A percentile compares a stretch with the other conserved stretches of the same genome.
Evolutionary conservation across 2,113 vertebrate genomes (phyloP).

Genomic region (Odobenus rosmarus): DNA sequence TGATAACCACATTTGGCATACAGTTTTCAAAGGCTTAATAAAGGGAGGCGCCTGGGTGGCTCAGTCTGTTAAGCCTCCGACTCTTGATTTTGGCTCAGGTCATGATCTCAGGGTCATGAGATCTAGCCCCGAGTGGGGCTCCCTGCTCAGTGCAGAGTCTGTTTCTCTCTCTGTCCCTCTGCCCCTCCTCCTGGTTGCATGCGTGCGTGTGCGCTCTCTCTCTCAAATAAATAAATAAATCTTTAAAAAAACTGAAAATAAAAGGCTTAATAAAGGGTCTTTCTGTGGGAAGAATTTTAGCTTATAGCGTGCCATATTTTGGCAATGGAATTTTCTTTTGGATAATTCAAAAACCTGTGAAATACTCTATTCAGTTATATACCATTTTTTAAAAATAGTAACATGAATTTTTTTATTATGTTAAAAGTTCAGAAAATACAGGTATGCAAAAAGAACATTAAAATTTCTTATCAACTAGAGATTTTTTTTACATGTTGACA

Average conservation of each 20-base stretch:
- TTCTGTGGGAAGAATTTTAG: background rate
- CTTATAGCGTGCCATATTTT: background rate
- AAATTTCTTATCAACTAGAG: background rate
- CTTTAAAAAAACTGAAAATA: background rate
- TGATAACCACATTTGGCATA: background rate
- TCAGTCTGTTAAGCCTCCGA: too few relatives aligned
- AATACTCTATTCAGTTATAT: background rate
- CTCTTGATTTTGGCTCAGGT: too few relatives aligned
- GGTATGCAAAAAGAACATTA: background rate
- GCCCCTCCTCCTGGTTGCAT: too few relatives aligned
- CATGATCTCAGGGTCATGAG: too few relatives aligned
- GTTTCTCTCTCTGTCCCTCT: too few relatives aligned
- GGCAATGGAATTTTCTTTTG: background rate
- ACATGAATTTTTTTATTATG: background rate
- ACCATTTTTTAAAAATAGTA: background rate
- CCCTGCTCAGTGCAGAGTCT: too few relatives aligned
- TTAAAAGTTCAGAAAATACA: slow-evolving; percentile 12
- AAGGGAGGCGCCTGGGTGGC: background rate
- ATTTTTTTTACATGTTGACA: background rate
- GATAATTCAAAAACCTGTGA: background rate
- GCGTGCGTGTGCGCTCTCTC: background rate
- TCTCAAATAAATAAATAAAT: background rate
- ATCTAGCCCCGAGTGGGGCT: too few relatives aligned
- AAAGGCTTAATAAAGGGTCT: background rate
- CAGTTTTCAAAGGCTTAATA: background rate